Conservation (phyloP, 2,113 vertebrate genomes). For the Mus musculus region DNA sequence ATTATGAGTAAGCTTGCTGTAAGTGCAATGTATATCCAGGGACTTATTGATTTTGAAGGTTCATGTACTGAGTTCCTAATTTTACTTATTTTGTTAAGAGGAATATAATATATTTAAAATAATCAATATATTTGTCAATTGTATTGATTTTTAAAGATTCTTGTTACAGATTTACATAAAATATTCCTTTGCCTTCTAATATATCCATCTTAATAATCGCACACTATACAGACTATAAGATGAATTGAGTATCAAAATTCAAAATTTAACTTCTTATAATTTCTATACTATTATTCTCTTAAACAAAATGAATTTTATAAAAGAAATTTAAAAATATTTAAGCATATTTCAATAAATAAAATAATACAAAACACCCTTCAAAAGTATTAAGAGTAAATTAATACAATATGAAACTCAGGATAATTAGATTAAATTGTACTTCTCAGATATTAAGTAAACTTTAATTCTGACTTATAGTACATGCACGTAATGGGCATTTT, state of each 20-base stretch:
- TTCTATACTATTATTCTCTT: background rate
- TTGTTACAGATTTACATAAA: background rate
- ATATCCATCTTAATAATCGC: background rate
- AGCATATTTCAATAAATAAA: background rate
- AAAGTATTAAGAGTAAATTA: background rate
- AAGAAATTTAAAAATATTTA: background rate
- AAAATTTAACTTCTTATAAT: background rate
- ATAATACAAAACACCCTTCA: background rate
- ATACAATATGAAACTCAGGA: background rate
- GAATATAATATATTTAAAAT: background rate
- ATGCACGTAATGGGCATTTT: background rate
- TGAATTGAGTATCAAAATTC: background rate
- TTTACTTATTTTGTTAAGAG: background rate
- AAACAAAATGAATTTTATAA: no score
- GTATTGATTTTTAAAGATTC: background rate
- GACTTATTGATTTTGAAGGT: background rate
- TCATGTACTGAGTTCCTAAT: background rate
- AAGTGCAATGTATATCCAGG: background rate
- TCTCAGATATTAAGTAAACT: background rate
- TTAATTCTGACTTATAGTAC: background rate
- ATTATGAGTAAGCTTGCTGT: background rate
- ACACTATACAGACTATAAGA: background rate
- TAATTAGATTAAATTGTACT: background rate
- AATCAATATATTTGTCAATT: background rate
- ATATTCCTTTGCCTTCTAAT: background rate